phyloP scores from a whole-genome alignment of 1,140 invertebrate species.

The Drosophila cardini region DNA sequence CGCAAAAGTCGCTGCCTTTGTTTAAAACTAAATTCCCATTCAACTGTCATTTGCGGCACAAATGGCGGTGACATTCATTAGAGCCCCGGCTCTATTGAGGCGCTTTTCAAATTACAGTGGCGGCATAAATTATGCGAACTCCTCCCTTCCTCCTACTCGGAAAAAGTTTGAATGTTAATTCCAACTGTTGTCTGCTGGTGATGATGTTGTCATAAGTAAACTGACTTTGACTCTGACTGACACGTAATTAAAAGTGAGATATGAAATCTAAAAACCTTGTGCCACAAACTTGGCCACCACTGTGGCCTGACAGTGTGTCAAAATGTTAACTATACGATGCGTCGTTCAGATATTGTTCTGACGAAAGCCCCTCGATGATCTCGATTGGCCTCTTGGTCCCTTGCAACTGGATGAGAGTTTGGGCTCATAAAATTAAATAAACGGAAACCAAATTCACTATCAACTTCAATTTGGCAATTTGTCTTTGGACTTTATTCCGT shows the following conservation, averaged over 20 bases:
- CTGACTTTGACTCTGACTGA: constrained; percentile 43
- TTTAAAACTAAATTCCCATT: constrained; percentile 71
- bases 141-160: constrained; percentile 1
- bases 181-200: constrained; percentile 2
- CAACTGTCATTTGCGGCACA: constrained; percentile 74
- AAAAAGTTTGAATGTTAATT: constrained; percentile 61
- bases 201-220: constrained; percentile 57
- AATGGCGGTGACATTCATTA: constrained; percentile 50
- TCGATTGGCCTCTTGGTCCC: constrained; percentile 37
- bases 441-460: constrained; percentile 75
- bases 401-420: neutral
- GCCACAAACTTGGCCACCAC: constrained; percentile 10
- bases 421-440: constrained; percentile 76
- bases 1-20: constrained; percentile 40
- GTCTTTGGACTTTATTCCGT: constrained; percentile 54
- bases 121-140: constrained; percentile 48
- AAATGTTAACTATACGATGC: constrained; percentile 7
- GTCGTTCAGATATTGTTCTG: neutral
- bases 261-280: constrained; percentile 30
- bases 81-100: neutral
- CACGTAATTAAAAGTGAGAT: constrained; percentile 69
- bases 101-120: constrained; percentile 46
- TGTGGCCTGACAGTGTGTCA: constrained; percentile 34
- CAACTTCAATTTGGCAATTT: constrained; percentile 81
- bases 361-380: constrained; percentile 43